Conservation (phyloP, 30 jellyfish, hydroid and myxozoan genomes). For the Turritopsis rubra region DNA sequence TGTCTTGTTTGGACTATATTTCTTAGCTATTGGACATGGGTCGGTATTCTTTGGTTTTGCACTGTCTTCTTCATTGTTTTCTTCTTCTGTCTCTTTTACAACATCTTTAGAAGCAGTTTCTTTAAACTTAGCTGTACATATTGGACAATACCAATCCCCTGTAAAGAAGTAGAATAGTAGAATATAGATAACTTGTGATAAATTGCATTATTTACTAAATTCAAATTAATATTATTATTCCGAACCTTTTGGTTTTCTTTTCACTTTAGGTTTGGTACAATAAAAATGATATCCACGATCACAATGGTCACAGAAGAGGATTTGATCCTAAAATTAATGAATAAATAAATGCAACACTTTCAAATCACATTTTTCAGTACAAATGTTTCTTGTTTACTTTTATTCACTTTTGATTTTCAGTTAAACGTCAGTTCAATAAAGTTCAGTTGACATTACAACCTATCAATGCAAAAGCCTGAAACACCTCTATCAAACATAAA, state of each 20-base stretch:
- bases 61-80: background rate
- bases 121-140: background rate
- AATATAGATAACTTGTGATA: background rate
- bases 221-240: background rate
- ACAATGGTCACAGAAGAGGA: slow-evolving; percentile 56
- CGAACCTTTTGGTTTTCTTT: slow-evolving; percentile 26
- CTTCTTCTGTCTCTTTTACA: background rate
- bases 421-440: no score
- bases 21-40: slow-evolving; percentile 4
- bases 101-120: background rate
- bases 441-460: no score
- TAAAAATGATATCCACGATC: slow-evolving; percentile 71
- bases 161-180: background rate
- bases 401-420: no score
- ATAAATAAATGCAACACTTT: no score
- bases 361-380: no score
- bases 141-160: slow-evolving; percentile 32
- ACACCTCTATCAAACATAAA: no score
- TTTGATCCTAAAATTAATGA: slow-evolving; percentile 37
- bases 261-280: slow-evolving; percentile 54
- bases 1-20: background rate
- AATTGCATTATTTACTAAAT: no score
- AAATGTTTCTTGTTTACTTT: no score
- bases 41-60: background rate
- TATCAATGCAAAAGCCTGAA: no score